phyloP scores from a whole-genome alignment of 64 coral and sea anemone species.

The Anthopleura sola region DNA sequence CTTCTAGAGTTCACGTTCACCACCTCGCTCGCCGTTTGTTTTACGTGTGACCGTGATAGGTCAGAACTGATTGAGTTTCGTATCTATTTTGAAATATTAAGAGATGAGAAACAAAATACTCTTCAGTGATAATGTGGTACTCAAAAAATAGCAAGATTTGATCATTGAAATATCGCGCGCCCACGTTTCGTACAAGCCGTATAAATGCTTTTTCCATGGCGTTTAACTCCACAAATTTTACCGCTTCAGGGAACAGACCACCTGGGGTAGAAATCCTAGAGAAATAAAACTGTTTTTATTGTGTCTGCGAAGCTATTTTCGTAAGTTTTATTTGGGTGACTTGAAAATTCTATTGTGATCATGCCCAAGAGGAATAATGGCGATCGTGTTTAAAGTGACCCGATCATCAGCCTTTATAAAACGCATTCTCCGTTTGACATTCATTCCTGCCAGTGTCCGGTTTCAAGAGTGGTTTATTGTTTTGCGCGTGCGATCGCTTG shows the following conservation, averaged over 20 bases:
- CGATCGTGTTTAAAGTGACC: conserved; percentile 12
- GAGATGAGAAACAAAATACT: conserved; percentile 15
- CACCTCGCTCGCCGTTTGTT: conserved; percentile 21
- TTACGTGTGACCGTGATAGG: conserved; percentile 35
- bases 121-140: conserved; percentile 41
- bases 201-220: conserved; percentile 21
- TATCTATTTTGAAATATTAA: conserved; percentile 38
- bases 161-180: conserved; percentile 8
- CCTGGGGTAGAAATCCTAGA: background rate
- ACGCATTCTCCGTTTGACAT: conserved; percentile 10
- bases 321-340: background rate
- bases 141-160: conserved; percentile 10
- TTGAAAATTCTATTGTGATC: background rate
- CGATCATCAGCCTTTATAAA: conserved; percentile 10
- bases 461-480: conserved; percentile 23
- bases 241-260: conserved; percentile 23
- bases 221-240: background rate
- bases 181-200: conserved; percentile 4
- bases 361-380: background rate
- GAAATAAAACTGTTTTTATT: conserved; percentile 3
- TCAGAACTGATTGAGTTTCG: conserved; percentile 49
- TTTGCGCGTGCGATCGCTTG: conserved; percentile 31
- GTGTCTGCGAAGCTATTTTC: background rate
- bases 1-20: conserved; percentile 39
- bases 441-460: conserved; percentile 17